phyloP scores from a whole-genome alignment of 2,797 vertebrate genomes.

The Spinus pinus region DNA sequence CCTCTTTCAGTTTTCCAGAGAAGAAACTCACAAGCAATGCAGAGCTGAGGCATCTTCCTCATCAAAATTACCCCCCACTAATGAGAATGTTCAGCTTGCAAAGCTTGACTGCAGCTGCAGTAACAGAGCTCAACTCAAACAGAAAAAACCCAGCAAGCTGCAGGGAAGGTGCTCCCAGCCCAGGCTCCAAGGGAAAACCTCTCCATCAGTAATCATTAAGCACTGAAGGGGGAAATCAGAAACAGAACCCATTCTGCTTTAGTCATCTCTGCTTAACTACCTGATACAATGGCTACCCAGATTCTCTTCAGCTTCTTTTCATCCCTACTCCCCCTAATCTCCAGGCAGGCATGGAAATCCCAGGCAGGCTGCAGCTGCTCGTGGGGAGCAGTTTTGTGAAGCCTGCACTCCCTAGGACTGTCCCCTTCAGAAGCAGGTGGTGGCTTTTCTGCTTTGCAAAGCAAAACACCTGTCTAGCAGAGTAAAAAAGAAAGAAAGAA shows the following conservation, averaged over 20 bases:
- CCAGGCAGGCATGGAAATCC: background rate
- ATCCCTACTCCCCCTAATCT: background rate
- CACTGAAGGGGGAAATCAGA: slow-evolving; percentile 20
- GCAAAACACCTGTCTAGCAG: background rate
- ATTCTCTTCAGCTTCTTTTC: background rate
- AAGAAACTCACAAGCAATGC: background rate
- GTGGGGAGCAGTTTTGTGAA: background rate
- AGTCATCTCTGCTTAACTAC: background rate
- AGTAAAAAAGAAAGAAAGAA: background rate
- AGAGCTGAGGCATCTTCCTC: background rate
- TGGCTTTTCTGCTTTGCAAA: background rate
- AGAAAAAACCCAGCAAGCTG: background rate
- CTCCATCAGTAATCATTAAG: slow-evolving; percentile 18
- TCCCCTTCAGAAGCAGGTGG: background rate
- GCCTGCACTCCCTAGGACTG: background rate
- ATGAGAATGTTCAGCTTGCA: background rate
- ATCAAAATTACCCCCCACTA: background rate
- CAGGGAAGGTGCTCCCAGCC: background rate
- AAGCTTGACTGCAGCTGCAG: background rate
- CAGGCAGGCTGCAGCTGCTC: background rate
- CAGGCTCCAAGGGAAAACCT: background rate
- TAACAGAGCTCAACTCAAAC: background rate
- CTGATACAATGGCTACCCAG: background rate
- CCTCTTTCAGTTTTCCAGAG: background rate
- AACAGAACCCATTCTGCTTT: background rate